Evolutionary conservation across 1,140 invertebrate species (phyloP).

Genomic region (Drosophila bocqueti): DNA sequence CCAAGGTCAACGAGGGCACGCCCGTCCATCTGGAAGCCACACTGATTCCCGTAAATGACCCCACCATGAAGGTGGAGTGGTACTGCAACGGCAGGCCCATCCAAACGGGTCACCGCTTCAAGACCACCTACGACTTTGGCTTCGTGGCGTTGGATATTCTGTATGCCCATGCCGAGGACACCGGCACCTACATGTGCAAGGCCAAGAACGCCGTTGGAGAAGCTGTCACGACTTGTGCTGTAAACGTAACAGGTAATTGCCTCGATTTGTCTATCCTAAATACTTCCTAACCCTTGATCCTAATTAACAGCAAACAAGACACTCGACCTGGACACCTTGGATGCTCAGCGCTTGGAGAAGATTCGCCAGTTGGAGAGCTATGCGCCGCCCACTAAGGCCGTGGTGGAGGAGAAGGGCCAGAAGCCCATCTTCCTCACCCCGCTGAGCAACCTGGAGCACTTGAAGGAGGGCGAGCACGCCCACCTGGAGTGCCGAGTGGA

Average conservation of each 20-base stretch:
- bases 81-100: constrained; percentile 96
- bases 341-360: constrained; percentile 94
- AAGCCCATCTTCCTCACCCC: constrained; percentile 95
- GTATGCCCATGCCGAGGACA: constrained; percentile 98
- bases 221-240: constrained; percentile 95
- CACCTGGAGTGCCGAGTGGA: constrained; percentile 98
- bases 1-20: constrained; percentile 93
- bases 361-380: constrained; percentile 95
- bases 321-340: constrained; percentile 94
- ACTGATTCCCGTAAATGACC: constrained; percentile 97
- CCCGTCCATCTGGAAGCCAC: constrained; percentile 98
- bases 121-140: constrained; percentile 97
- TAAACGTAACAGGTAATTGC: constrained; percentile 91
- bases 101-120: constrained; percentile 95
- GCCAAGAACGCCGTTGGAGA: constrained; percentile 96
- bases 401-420: constrained; percentile 91
- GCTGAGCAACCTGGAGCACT: constrained; percentile 92
- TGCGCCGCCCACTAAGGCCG: constrained; percentile 90
- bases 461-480: constrained; percentile 96
- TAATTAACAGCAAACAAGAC: constrained; percentile 90
- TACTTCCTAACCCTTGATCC: constrained; percentile 9
- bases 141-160: constrained; percentile 97
- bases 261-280: background rate
- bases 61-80: constrained; percentile 98
- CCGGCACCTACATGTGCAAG: constrained; percentile 97